Base-by-base conservation (phyloP, 1,140 invertebrate genomes). In the Semibalanus balanoides region DNA sequence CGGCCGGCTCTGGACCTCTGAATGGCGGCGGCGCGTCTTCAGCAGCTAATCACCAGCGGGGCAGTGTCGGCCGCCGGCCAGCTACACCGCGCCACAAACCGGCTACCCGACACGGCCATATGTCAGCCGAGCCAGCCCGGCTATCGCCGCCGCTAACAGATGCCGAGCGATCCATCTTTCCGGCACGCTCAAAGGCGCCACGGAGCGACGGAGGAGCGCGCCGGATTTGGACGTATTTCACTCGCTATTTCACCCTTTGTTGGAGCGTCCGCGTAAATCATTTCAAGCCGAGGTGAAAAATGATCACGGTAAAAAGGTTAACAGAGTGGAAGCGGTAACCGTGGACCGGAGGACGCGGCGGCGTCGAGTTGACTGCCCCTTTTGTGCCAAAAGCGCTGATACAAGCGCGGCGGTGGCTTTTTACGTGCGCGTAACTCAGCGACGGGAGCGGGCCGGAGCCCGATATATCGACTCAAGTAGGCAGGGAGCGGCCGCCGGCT, bases 241-340 rank as follows among this genome's bases (percentile, higher is more conserved):
- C 51, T 64, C 51, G 51, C 51, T 64, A 64, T 64, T 64, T 64
- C 51, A 64, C 51, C 51, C 51, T 64, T 64, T 64, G 51, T 64
- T 64, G 14, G 51, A 19, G 22, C 51, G 14, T 19, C 51, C 51
- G 51, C 51, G 51, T 64, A 64, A 64, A 64, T 64, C 51, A 64
- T 64, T 64, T 64, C 51, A 64, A 64, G 51, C 51, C 51, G 51
- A 25, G 51, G 51, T 64, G 51, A 64, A 64, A 64, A 64, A 64
- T 64, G 51, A 64, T 64, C 22, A 64, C 22, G 51, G 51, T 64
- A 64, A 64, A 64, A 64, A 64, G 51, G 51, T 64, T 64, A 64
- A 64, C 51, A 64, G 51, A 64, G 51, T 64, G 51, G 51, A 64
- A 64, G 22, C 51, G 51, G 11, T 64, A 64, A 64, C 51, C 7